Evolutionary conservation across 1,140 invertebrate genomes (phyloP), one percentile per base, ranked within the genome.

Genomic region (Tenebrio molitor): DNA sequence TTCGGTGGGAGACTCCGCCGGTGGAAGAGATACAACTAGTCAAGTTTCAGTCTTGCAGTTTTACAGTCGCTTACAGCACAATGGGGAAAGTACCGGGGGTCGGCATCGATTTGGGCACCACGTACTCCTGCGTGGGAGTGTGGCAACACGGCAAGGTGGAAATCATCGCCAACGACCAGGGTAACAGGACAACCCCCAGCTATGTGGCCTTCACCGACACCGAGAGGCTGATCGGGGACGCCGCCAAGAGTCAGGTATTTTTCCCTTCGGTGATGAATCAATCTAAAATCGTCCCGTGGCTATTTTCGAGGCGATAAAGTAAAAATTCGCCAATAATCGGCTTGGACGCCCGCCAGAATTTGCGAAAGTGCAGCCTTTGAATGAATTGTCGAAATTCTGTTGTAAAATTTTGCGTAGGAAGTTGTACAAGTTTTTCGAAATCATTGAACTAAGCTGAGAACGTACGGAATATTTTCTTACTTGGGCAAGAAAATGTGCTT

Each of bases 151-250:
- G 95, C 78, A 97, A 97, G 85, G 96, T 94, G 2, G 93, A 96
- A 83, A 95, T 96, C 79, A 95, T 96, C 77, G 92, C 92, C 76
- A 95, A 95, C 79, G 94, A 95, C 77, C 91, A 94, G 82, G 94
- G 94, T 96, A 88, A 98, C 97, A 82, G 97, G 96, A 99, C 97
- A 36, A 99, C 97, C 66, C 97, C 97, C 65, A 95, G 93, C 75
- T 98, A 97, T 88, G 97, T 99, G 41, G 96, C 96, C 68, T 98
- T 98, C 87, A 98, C 95, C 39, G 96, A 98, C 80, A 96, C 92
- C 7, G 96, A 98, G 85, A 91, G 97, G 83, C 89, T 98, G 72
- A 97, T 98, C 84, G 96, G 96, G 50, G 96, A 98, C 88, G 95
- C 96, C 72, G 96, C 96, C 76, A 98, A 98, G 84, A 97, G 97